phyloP scores from a whole-genome alignment of 2,113 vertebrate species.

The Forbesichthys agassizii region DNA sequence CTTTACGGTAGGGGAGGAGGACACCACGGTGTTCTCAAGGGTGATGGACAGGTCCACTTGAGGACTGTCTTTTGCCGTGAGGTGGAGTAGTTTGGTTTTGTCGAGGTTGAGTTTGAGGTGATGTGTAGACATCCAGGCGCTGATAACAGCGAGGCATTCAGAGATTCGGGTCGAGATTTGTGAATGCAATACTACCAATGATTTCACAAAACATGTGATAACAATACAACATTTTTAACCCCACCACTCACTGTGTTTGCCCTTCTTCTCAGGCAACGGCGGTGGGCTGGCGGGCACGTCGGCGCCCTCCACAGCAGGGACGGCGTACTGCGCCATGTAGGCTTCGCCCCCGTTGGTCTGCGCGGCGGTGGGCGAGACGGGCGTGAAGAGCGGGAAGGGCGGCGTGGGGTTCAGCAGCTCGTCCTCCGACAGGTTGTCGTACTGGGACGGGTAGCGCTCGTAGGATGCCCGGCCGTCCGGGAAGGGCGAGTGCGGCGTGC shows the following conservation, averaged over 20 bases:
- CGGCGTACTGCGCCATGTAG: slow-evolving; percentile 78
- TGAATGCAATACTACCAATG: too few species aligned
- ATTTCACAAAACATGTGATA: too few species aligned
- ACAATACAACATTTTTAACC: too few species aligned
- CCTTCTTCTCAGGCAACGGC: slow-evolving; percentile 95
- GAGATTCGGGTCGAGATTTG: too few species aligned
- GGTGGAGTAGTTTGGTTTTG: too few species aligned
- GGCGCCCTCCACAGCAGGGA: slow-evolving; percentile 60
- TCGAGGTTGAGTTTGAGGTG: too few species aligned
- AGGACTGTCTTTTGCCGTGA: too few species aligned
- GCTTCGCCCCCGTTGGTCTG: slow-evolving; percentile 78
- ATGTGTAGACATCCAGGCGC: too few species aligned
- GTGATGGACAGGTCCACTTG: too few species aligned
- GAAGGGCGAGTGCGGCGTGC: slow-evolving; percentile 74
- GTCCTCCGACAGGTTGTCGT: slow-evolving; percentile 91
- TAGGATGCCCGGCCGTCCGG: slow-evolving; percentile 78
- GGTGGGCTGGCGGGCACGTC: slow-evolving; percentile 87
- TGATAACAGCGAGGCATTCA: too few species aligned
- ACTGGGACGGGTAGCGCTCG: slow-evolving; percentile 90
- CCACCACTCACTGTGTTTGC: slow-evolving; percentile 88
- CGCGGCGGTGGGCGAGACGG: slow-evolving; percentile 77
- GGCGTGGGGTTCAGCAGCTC: slow-evolving; percentile 76
- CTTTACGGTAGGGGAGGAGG: too few species aligned
- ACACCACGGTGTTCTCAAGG: too few species aligned
- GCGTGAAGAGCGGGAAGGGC: slow-evolving; percentile 81